Evolutionary conservation across 37 sponge, comb jelly and placozoan species (phyloP).

Genomic region (Oscarella lobularis): DNA sequence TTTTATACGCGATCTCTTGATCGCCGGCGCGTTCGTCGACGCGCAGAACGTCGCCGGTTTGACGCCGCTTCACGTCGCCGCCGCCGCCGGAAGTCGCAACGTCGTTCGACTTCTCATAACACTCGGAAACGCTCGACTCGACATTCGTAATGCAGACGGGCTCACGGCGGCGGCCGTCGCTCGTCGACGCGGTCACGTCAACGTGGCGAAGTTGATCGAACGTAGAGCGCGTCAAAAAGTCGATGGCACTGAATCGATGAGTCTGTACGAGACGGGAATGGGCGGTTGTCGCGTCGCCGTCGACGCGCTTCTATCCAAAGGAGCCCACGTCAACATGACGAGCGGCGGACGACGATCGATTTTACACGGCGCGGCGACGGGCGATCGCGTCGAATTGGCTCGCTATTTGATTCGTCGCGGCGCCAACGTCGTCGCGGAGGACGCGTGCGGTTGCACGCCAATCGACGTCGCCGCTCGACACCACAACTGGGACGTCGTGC

Average conservation of each 20-base stretch:
- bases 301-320: neutral
- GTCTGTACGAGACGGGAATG: neutral
- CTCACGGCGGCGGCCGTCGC: neutral
- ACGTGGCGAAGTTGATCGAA: neutral
- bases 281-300: neutral
- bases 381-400: neutral
- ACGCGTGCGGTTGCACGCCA: neutral
- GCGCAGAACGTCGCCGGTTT: neutral
- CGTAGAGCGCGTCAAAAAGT: neutral
- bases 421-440: neutral
- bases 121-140: neutral
- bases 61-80: neutral
- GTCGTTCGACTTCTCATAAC: neutral
- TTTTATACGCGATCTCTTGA: neutral
- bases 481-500: neutral
- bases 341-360: neutral
- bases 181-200: neutral
- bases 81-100: neutral
- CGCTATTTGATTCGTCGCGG: neutral
- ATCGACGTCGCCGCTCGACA: neutral
- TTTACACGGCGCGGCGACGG: neutral
- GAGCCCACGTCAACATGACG: neutral
- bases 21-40: neutral
- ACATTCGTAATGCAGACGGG: neutral
- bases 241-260: no score